A percentile compares a stretch with the other conserved stretches of the same genome.
Evolutionary conservation across 2,888 invertebrate genomes (phyloP).

Genomic region (Trissonchulus latispiculum): DNA sequence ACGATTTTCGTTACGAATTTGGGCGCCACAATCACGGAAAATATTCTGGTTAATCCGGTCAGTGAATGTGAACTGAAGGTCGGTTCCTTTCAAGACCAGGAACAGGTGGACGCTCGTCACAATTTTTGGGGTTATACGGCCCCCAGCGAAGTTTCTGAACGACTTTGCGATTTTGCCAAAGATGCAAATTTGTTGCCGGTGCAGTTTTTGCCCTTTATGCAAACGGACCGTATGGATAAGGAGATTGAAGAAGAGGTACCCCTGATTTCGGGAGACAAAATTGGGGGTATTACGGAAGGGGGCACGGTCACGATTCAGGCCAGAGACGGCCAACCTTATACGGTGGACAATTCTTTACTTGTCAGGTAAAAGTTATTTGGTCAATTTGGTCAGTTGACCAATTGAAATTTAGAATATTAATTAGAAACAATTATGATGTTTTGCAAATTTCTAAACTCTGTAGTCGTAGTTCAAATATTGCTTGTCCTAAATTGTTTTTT

Average conservation of each 20-base stretch:
- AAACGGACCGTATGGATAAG: background rate
- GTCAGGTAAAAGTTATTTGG: too few species aligned
- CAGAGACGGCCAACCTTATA: too few species aligned
- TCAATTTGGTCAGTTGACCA: too few species aligned
- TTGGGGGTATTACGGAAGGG: background rate
- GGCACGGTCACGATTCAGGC: too few species aligned
- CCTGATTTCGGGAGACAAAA: background rate
- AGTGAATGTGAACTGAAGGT: constrained; percentile 16
- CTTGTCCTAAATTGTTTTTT: too few species aligned
- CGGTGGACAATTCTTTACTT: too few species aligned
- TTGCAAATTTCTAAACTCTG: too few species aligned
- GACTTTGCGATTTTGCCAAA: constrained; percentile 17
- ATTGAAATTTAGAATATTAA: too few species aligned
- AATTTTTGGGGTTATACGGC: constrained; percentile 9
- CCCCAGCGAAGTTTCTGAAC: background rate
- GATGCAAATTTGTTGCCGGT: constrained; percentile 7
- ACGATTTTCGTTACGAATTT: background rate
- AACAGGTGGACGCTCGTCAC: constrained; percentile 1
- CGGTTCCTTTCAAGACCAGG: background rate
- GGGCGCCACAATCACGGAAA: background rate
- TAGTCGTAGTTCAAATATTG: too few species aligned
- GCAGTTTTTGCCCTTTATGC: background rate
- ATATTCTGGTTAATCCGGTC: constrained; percentile 11
- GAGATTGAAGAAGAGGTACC: background rate
- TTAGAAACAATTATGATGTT: too few species aligned